Evolutionary conservation across 2,888 invertebrate species (phyloP).

Genomic region (Hemistola chrysoprasaria): DNA sequence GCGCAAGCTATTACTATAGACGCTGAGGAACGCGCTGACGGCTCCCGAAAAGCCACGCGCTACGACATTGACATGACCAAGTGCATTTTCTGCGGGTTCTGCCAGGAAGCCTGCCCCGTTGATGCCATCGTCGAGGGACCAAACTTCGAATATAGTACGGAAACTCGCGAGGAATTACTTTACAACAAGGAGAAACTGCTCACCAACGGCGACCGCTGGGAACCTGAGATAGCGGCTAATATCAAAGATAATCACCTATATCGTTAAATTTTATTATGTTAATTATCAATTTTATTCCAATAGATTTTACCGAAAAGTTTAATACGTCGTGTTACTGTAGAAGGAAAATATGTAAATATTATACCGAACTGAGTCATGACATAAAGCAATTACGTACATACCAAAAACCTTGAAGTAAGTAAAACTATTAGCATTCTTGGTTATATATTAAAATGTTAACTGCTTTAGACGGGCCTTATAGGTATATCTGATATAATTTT

Average conservation of each 20-base stretch:
- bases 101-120: constrained; percentile 98
- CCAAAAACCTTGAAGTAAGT: constrained; percentile 9
- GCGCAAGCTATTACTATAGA: constrained; percentile 99
- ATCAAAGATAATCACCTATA: constrained; percentile 80
- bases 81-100: constrained; percentile 99
- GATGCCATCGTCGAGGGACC: constrained; percentile 99
- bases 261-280: constrained; percentile 38
- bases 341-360: not conserved
- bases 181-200: constrained; percentile 99
- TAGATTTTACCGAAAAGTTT: too few relatives aligned
- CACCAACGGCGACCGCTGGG: constrained; percentile 99
- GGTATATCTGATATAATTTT: too few relatives aligned
- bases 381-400: constrained; percentile 14
- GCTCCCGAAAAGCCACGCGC: constrained; percentile 96
- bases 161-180: constrained; percentile 97
- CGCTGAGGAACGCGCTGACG: constrained; percentile 97
- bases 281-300: constrained; percentile 9
- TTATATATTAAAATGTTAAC: too few relatives aligned
- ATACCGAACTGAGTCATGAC: constrained; percentile 17
- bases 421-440: not conserved
- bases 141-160: constrained; percentile 98
- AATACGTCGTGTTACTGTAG: too few relatives aligned
- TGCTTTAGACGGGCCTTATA: too few relatives aligned
- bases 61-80: constrained; percentile 99
- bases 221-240: constrained; percentile 97